A percentile compares a stretch with the other conserved stretches of the same genome.
Conservation (phyloP, 35 echinoderm and acorn worm genomes). For the Hemicentrotus pulcherrimus region DNA sequence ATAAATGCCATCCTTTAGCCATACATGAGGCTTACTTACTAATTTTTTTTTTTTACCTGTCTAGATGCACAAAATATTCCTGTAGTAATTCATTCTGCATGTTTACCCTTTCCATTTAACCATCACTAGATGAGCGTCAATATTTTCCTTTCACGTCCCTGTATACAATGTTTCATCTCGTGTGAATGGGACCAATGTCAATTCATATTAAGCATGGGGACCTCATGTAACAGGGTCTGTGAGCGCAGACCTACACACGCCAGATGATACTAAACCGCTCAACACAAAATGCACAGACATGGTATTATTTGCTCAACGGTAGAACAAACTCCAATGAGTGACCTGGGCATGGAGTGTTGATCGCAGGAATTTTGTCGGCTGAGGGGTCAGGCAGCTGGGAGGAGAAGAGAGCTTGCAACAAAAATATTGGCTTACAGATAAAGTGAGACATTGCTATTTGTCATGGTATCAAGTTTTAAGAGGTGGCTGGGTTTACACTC, state of each 20-base stretch:
- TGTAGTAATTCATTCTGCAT: too few species aligned
- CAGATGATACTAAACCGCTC: background rate
- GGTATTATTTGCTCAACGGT: constrained; percentile 26
- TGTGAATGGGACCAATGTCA: background rate
- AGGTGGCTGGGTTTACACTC: background rate
- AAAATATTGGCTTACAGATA: constrained; percentile 14
- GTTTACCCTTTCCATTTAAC: too few species aligned
- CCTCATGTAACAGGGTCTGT: background rate
- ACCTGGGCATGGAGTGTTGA: constrained; percentile 31
- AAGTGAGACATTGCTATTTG: constrained; percentile 11
- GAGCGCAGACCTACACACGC: background rate
- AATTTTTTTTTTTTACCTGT: too few species aligned
- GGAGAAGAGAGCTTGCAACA: background rate
- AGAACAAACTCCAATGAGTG: constrained; percentile 27
- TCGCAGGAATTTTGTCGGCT: background rate
- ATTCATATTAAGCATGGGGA: too few species aligned
- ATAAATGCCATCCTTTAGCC: too few species aligned
- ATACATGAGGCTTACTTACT: too few species aligned
- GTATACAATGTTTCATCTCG: background rate
- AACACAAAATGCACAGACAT: constrained; percentile 3
- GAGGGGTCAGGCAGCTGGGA: constrained; percentile 31
- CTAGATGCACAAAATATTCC: too few species aligned
- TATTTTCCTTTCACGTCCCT: background rate
- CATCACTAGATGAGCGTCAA: too few species aligned
- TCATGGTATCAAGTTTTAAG: constrained; percentile 5